These are phyloP conservation scores for Mechanitis mazaeus DNA, from an alignment of 2,888 invertebrate genomes.

Conservation along the genomic window DNA sequence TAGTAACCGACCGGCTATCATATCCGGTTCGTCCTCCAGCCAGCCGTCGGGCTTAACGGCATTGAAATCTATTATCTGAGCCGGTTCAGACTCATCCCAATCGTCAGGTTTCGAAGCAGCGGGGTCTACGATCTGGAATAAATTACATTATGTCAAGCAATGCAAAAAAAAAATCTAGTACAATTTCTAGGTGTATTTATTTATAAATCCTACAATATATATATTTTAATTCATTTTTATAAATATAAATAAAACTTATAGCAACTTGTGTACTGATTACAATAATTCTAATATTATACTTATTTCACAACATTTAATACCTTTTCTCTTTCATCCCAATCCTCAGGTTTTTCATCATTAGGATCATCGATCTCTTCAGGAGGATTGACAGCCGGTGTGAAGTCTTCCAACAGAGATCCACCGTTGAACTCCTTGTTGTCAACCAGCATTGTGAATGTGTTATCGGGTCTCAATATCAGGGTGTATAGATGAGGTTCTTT, in stretches of 20 bases:
- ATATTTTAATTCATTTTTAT: no score
- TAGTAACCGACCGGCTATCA: constrained; percentile 79
- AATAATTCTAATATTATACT: not conserved
- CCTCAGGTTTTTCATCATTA: constrained; percentile 86
- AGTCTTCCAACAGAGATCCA: constrained; percentile 91
- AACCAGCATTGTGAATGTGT: constrained; percentile 93
- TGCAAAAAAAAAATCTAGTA: not conserved
- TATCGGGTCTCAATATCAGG: constrained; percentile 94
- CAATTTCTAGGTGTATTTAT: not conserved
- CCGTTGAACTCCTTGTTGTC: constrained; percentile 90
- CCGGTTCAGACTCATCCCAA: constrained; percentile 97
- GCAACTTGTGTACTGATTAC: not conserved
- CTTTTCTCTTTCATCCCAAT: constrained; percentile 95
- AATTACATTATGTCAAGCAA: not conserved
- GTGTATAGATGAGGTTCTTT: constrained; percentile 98
- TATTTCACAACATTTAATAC: constrained; percentile 32
- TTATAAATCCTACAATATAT: not conserved
- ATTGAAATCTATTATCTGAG: constrained; percentile 89
- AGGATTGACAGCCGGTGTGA: constrained; percentile 96
- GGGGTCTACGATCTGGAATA: constrained; percentile 86
- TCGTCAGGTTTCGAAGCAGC: constrained; percentile 94
- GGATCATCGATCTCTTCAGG: constrained; percentile 96
- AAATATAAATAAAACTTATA: no score
- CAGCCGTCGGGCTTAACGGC: constrained; percentile 93
- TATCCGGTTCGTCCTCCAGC: constrained; percentile 93